A percentile compares a stretch with the other conserved stretches of the same genome.
Conservation (phyloP, 2,888 invertebrate species). For the Lasioglossum morio region DNA sequence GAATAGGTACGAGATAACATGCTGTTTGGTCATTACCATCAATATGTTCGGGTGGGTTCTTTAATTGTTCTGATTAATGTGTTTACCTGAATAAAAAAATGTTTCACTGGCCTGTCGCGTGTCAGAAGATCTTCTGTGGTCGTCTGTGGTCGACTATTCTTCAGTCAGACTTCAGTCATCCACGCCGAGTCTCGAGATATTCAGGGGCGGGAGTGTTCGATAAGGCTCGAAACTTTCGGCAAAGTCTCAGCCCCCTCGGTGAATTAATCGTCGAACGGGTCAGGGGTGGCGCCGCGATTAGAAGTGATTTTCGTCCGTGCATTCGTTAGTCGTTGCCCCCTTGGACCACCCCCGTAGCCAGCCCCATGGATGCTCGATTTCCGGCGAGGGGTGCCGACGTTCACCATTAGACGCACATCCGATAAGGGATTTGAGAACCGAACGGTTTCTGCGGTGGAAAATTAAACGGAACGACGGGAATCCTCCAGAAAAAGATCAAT, state of each 20-base stretch:
- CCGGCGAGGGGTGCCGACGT: slow-evolving; percentile 33
- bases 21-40: too few relatives aligned
- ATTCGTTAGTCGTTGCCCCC: slow-evolving; percentile 48
- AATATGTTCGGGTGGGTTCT: neutral
- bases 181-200: neutral
- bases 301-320: slow-evolving; percentile 47
- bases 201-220: slow-evolving; percentile 3
- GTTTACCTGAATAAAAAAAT: neutral
- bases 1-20: neutral
- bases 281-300: slow-evolving; percentile 43
- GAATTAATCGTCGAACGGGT: slow-evolving; percentile 43
- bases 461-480: slow-evolving; percentile 47
- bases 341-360: neutral
- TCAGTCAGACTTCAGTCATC: neutral
- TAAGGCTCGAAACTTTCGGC: slow-evolving; percentile 27
- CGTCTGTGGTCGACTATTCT: neutral
- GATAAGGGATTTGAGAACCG: slow-evolving; percentile 52
- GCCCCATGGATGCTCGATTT: slow-evolving; percentile 41
- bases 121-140: too few relatives aligned
- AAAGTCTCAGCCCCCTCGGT: slow-evolving; percentile 10
- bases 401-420: slow-evolving; percentile 58
- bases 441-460: slow-evolving; percentile 56
- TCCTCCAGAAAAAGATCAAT: slow-evolving; percentile 45
- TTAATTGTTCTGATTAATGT: neutral
- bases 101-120: too few relatives aligned